Conservation (phyloP, 2,888 invertebrate genomes). For the Ditylenchus weischeri region DNA sequence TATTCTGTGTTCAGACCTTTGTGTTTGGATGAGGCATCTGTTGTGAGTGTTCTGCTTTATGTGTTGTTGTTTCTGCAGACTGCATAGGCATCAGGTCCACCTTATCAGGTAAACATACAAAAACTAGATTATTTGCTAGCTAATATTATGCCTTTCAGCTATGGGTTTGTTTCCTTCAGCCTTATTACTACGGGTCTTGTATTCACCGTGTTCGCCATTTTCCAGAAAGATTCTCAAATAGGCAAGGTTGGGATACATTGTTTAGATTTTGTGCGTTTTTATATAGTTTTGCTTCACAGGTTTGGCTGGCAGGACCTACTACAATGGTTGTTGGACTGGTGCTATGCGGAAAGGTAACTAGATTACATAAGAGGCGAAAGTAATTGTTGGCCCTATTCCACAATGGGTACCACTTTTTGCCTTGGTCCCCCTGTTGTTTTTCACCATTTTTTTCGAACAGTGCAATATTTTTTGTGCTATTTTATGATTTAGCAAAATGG, state of each 20-base stretch:
- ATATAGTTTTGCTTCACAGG: not conserved
- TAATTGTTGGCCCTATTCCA: not conserved
- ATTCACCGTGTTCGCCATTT: conserved; percentile 58
- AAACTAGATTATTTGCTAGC: too few species aligned
- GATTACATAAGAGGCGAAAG: not conserved
- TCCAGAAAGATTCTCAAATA: conserved; percentile 58
- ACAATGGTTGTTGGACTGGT: conserved; percentile 57
- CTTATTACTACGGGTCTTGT: conserved; percentile 57
- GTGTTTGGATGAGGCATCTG: conserved; percentile 1
- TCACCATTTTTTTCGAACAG: too few species aligned
- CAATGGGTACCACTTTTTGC: too few species aligned
- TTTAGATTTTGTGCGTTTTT: conserved; percentile 3
- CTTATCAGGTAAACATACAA: conserved; percentile 45
- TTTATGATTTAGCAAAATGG: too few species aligned
- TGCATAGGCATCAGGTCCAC: conserved; percentile 57
- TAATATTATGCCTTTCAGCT: conserved; percentile 41
- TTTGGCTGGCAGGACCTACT: conserved; percentile 53
- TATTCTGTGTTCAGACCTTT: too few species aligned
- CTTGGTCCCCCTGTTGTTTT: too few species aligned
- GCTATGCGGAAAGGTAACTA: conserved; percentile 52
- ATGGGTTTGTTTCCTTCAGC: conserved; percentile 54
- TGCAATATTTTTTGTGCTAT: too few species aligned
- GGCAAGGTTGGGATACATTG: conserved; percentile 42
- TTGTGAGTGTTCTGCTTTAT: not conserved
- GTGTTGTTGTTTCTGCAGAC: conserved; percentile 50